Evolutionary conservation across 1,140 invertebrate genomes (phyloP), one percentile per base, ranked within the genome.

Genomic region (Muscidifurax raptorellus): DNA sequence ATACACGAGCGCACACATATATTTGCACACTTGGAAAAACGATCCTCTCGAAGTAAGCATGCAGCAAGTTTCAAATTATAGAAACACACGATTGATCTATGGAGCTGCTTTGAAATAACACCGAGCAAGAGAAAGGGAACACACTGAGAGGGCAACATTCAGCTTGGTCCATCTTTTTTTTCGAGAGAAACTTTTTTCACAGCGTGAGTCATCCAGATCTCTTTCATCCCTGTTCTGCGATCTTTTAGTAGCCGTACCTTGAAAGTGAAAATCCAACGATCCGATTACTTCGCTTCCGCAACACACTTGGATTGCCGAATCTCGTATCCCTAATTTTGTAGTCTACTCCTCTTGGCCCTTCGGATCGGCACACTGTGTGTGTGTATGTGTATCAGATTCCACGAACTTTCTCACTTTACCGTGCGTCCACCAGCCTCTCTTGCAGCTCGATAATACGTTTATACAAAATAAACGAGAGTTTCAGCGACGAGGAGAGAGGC

Each of bases 221-320:
- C 18, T 64, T 36, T 28, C 22, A 44, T 40, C 27, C 15, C 15
- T 13, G 44, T 27, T 69, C 13, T 10, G 36, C 9, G 36, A 40
- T 9, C 7, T 28, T 32, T 69, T 44, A 69, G n/a, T 40, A 9
- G 36, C 27, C 69, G 80, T 82, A 82, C 81, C 81, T 82, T 28
- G 59, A 76, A 40, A 40, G 25, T 6, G 27, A 72, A 59, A 74
- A 59, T 80, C 67, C 44, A 74, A 74, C 36, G 67, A 28, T 47
- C 22, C 22, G 69, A 64, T 10, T 74, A 32, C 18, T 9, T 28
- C 32, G 36, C 7, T 28, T 47, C 36, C 66, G 36, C 36, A 47
- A n/a, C 27, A 12, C 18, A 59, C 44, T 74, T 32, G 40, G 15
- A 1, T 7, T n/a, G 12, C 6, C 7, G 32, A 71, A 47, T 40